These are phyloP conservation scores for Phallusia fumigata DNA, from an alignment of 23 tunicate genomes.

Conservation along the genomic window DNA sequence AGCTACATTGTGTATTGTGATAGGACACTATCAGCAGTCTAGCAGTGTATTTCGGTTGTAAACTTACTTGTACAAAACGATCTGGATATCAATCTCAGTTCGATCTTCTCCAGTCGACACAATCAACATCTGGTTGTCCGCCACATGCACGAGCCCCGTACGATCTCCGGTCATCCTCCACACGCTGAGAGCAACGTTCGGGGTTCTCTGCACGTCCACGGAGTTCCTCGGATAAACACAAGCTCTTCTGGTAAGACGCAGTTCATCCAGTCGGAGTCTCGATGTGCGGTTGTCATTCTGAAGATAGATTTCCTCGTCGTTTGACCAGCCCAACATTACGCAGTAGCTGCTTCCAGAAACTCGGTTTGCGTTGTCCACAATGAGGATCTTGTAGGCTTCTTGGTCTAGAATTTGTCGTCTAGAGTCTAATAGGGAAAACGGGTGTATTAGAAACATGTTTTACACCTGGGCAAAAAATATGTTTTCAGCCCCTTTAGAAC, in stretches of 20 bases:
- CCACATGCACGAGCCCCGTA: conserved; percentile 7
- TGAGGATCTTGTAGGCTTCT: background rate
- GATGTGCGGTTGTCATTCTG: background rate
- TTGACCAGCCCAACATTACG: conserved; percentile 14
- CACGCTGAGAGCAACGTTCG: background rate
- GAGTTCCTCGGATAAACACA: conserved; percentile 10
- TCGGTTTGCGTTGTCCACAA: conserved; percentile 15
- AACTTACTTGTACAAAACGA: background rate
- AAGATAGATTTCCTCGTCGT: conserved; percentile 2
- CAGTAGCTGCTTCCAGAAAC: background rate
- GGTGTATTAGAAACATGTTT: too few species aligned
- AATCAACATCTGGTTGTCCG: background rate
- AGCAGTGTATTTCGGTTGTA: too few species aligned
- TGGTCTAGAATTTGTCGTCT: background rate
- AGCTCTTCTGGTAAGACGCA: background rate
- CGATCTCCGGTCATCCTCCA: conserved; percentile 13
- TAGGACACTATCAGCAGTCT: too few species aligned
- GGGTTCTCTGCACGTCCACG: background rate
- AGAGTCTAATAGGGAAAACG: background rate
- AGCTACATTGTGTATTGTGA: too few species aligned
- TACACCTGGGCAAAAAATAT: too few species aligned
- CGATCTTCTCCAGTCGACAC: conserved; percentile 11
- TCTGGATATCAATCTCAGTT: conserved; percentile 20
- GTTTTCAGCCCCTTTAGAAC: too few species aligned
- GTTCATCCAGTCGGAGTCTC: conserved; percentile 15